Percentiles rank a stretch among this genome's conserved stretches.
These are phyloP conservation scores for Drosophila multiciliata DNA, from an alignment of 2,888 invertebrate genomes.

Conservation along the genomic window DNA sequence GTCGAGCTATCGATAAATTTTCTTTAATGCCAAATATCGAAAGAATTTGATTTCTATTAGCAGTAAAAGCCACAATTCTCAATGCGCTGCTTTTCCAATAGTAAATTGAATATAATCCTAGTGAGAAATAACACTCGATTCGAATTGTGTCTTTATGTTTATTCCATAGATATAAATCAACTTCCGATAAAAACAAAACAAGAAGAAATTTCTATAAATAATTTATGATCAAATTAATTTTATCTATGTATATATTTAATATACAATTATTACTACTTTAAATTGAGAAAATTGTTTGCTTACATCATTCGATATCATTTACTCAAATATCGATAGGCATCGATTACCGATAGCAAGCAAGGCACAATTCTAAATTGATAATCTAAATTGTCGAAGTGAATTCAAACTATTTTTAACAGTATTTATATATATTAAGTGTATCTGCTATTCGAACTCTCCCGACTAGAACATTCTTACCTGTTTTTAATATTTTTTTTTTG, in stretches of 20 bases:
- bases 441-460: not conserved
- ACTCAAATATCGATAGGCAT: not conserved
- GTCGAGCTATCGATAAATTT: not conserved
- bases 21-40: not conserved
- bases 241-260: not conserved
- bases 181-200: not conserved
- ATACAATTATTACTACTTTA: not conserved
- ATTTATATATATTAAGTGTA: not conserved
- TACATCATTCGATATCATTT: not conserved
- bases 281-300: not conserved
- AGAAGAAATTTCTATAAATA: too few relatives aligned
- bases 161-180: not conserved
- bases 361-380: not conserved
- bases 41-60: too few relatives aligned
- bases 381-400: not conserved
- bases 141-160: not conserved
- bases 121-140: not conserved
- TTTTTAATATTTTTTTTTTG: not conserved
- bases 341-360: not conserved
- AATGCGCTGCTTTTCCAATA: not conserved
- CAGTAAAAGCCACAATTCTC: not conserved
- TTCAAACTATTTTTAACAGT: too few relatives aligned
- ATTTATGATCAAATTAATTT: not conserved
- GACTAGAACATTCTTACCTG: not conserved
- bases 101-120: not conserved